Base-by-base conservation (phyloP, 2,113 vertebrate genomes). In the Micronycteris hirsuta region DNA sequence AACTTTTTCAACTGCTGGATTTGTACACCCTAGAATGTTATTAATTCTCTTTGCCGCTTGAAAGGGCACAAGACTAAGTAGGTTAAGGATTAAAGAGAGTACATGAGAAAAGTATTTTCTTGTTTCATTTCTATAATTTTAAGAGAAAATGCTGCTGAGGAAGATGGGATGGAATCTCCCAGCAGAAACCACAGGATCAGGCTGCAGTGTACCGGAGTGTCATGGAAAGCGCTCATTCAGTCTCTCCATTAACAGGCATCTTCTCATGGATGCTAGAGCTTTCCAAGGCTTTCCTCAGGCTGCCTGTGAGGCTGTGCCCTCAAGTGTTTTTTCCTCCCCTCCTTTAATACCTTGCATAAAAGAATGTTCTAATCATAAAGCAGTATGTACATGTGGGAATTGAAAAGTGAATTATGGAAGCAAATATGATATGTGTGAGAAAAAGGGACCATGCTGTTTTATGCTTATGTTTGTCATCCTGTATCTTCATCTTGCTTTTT, bases 61-160 rank as follows among this genome's bases (percentile, higher is more conserved):
- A 95, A 96, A 93, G 76, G 90, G 49, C 90, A 92, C 43, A 81
- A 86, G 82, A 73, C 81, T 94, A 92, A 96, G 47, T 93, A 92
- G 85, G 81, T 89, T 96, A 95, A 90, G 58, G 90, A 97, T 97
- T 94, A 97, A 95, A 76, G 80, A 71, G 47, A 94, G 63, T 86
- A 70, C 5, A 2, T 80, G 95, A 96, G 94, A 91, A 97, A 95
- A 83, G 74, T 47, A 43, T 96, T 97, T 89, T 95, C 76, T 95
- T 94, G 86, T 97, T 97, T 97, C 95, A 83, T 68, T 96, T 96
- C 89, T 93, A 38, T 95, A 86, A 71, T 90, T 92, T 93, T 77
- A 86, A 94, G 96, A 74, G 89, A 94, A 97, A 96, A 90, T 90
- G 83, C 92, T 86, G 82, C 90, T 90, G 95, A 68, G 77, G 87